These are phyloP conservation scores for Athalia rosae DNA, from an alignment of 2,888 invertebrate genomes.

Conservation along the genomic window DNA sequence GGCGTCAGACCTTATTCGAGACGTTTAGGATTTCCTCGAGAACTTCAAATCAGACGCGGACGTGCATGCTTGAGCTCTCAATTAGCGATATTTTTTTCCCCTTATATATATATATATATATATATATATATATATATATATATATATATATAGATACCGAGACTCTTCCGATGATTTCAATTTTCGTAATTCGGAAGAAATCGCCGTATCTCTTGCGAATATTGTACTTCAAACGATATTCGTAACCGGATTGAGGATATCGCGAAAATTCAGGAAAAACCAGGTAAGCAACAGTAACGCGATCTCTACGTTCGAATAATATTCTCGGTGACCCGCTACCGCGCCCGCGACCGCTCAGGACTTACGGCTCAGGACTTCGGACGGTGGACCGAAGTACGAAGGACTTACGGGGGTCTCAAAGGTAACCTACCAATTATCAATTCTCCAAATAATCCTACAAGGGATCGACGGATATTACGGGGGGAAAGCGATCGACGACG, in stretches of 20 bases:
- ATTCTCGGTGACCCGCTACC: neutral
- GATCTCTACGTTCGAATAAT: neutral
- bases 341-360: neutral
- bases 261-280: neutral
- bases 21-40: no score
- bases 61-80: no score
- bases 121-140: no score
- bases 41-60: no score
- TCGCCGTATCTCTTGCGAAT: no score
- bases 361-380: neutral
- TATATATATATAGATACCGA: no score
- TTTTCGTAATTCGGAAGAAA: no score
- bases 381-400: neutral
- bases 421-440: constrained; percentile 32
- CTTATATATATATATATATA: no score
- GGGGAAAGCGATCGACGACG: constrained; percentile 1
- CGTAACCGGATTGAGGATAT: neutral
- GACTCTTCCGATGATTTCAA: no score
- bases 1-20: no score
- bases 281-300: no score
- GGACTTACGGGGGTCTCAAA: neutral
- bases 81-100: no score
- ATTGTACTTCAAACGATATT: neutral
- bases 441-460: constrained; percentile 31
- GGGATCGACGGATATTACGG: constrained; percentile 29